phyloP scores from a whole-genome alignment of 1,140 invertebrate species.

The Anastatus disparis region DNA sequence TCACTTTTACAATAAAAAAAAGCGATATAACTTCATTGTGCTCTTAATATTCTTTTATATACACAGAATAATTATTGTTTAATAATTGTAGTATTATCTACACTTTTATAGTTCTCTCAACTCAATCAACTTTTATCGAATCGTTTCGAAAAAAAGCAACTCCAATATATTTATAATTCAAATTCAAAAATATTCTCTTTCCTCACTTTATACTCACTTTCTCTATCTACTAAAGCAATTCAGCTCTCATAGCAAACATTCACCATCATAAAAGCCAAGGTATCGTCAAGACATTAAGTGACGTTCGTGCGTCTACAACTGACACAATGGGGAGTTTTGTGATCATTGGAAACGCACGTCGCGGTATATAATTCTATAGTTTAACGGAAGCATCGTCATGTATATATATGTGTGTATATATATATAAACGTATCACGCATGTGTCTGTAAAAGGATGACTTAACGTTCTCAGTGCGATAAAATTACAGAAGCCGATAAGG shows the following conservation, averaged over 20 bases:
- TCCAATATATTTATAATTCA: too few species aligned
- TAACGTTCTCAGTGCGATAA: slow-evolving; percentile 50
- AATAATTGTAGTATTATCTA: too few species aligned
- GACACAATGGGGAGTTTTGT: slow-evolving; percentile 48
- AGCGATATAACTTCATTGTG: too few species aligned
- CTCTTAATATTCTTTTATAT: too few species aligned
- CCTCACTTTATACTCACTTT: too few species aligned
- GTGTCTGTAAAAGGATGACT: neutral
- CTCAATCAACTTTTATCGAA: too few species aligned
- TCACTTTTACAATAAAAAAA: too few species aligned
- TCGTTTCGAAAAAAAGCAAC: too few species aligned
- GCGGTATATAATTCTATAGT: slow-evolving; percentile 41
- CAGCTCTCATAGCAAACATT: neutral
- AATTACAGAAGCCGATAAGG: slow-evolving; percentile 55
- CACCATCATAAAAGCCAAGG: slow-evolving; percentile 48
- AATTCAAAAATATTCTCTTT: too few species aligned
- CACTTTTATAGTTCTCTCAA: too few species aligned
- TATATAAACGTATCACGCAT: neutral
- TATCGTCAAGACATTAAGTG: slow-evolving; percentile 45
- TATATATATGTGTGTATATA: slow-evolving; percentile 29
- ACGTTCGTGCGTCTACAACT: slow-evolving; percentile 34
- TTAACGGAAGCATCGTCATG: slow-evolving; percentile 37
- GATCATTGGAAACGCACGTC: slow-evolving; percentile 14
- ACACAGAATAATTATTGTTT: too few species aligned
- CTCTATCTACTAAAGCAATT: too few species aligned